A percentile compares a stretch with the other conserved stretches of the same genome.
phyloP scores from a whole-genome alignment of 2,888 invertebrate genomes.

The Drosophila helvetica region DNA sequence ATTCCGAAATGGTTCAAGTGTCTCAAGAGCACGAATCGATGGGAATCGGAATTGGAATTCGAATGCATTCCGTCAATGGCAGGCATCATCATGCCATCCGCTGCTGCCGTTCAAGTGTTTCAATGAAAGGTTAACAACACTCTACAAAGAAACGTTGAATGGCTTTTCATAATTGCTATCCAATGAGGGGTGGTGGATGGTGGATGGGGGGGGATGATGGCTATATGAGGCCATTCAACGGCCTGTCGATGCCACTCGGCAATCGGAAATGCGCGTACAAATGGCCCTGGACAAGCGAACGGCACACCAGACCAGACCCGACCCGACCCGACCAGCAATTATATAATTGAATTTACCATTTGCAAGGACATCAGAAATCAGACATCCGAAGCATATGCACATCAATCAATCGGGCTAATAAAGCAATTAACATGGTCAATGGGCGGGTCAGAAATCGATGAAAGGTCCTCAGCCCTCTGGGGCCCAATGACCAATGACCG shows the following conservation, averaged over 20 bases:
- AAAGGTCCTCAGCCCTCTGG: neutral
- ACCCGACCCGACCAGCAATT: conserved; percentile 14
- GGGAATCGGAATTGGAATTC: conserved; percentile 8
- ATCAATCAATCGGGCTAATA: conserved; percentile 68
- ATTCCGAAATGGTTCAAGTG: conserved; percentile 42
- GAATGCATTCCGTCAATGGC: conserved; percentile 17
- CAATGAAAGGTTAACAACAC: conserved; percentile 78
- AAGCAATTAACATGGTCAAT: conserved; percentile 64
- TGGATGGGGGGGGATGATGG: conserved; percentile 34
- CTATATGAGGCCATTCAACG: conserved; percentile 41
- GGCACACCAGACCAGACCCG: conserved; percentile 2
- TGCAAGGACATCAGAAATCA: conserved; percentile 22
- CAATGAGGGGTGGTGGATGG: conserved; percentile 9
- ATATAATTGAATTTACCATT: conserved; percentile 45
- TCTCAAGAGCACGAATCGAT: conserved; percentile 39
- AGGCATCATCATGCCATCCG: neutral
- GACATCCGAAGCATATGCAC: conserved; percentile 47
- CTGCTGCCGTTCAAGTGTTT: conserved; percentile 62
- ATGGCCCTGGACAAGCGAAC: conserved; percentile 17
- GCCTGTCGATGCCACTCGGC: conserved; percentile 19
- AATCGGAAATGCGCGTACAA: conserved; percentile 20
- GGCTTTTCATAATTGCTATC: conserved; percentile 57
- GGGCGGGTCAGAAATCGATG: conserved; percentile 9
- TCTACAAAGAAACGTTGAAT: conserved; percentile 58
- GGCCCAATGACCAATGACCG: conserved; percentile 3